Percentiles rank a stretch among this genome's conserved stretches.
These are phyloP conservation scores for Bufo bufo DNA, from an alignment of 2,113 vertebrate species.

Conservation along the genomic window DNA sequence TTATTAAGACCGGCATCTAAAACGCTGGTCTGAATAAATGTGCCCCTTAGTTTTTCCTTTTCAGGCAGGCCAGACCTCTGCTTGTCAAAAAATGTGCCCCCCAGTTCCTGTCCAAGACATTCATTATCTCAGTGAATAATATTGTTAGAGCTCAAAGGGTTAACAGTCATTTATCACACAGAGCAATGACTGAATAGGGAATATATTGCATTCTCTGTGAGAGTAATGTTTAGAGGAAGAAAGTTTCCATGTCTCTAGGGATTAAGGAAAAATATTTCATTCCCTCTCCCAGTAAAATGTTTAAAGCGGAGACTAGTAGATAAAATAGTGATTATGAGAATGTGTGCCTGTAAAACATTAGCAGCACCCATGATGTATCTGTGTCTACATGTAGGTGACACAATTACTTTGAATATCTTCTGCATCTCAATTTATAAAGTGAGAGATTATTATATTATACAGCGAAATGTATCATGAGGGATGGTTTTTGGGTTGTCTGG, in stretches of 20 bases:
- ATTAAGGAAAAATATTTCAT: slow-evolving; percentile 43
- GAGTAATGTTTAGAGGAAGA: slow-evolving; percentile 34
- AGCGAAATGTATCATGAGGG: too few relatives aligned
- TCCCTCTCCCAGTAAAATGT: slow-evolving; percentile 6
- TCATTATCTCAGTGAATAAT: neutral
- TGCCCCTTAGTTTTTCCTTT: too few relatives aligned
- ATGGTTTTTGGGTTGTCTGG: too few relatives aligned
- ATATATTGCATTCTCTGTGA: slow-evolving; percentile 18
- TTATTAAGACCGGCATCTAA: too few relatives aligned
- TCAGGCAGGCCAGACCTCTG: too few relatives aligned
- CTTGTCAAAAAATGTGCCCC: too few relatives aligned
- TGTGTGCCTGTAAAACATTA: neutral
- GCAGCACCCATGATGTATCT: neutral
- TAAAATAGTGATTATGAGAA: slow-evolving; percentile 19
- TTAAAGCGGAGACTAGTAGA: neutral
- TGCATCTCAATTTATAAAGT: neutral
- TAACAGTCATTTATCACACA: neutral
- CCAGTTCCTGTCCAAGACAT: neutral
- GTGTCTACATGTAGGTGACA: neutral
- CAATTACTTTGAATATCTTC: neutral
- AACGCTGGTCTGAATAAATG: too few relatives aligned
- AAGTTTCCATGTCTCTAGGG: slow-evolving; percentile 37
- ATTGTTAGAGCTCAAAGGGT: neutral
- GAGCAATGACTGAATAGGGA: neutral
- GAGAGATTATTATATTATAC: neutral